A percentile compares a stretch with the other conserved stretches of the same genome.
Conservation (phyloP, 2,113 vertebrate species). For the Malurus elegans region DNA sequence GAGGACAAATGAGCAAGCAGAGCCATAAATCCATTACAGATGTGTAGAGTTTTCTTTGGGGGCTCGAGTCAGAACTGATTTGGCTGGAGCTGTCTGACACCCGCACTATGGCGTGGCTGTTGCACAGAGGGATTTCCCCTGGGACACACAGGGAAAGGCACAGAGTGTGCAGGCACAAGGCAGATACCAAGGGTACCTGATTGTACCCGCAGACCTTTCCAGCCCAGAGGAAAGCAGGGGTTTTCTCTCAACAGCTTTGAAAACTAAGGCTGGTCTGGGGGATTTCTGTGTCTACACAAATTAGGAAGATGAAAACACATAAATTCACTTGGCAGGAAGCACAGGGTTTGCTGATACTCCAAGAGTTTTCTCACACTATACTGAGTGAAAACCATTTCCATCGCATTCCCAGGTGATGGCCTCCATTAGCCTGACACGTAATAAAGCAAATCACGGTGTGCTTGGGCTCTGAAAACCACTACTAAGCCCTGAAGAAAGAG, state of each 20-base stretch:
- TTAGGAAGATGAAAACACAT: conserved; percentile 5
- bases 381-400: background rate
- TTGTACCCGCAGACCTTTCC: background rate
- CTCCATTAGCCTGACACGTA: background rate
- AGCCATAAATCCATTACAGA: conserved; percentile 49
- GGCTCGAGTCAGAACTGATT: conserved; percentile 24
- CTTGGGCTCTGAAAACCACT: background rate
- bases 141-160: background rate
- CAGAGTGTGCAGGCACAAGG: background rate
- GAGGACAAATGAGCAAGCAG: conserved; percentile 58
- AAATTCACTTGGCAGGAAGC: background rate
- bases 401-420: background rate
- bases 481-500: background rate
- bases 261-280: background rate
- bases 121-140: background rate
- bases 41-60: background rate
- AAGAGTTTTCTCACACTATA: background rate
- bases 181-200: background rate
- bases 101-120: background rate
- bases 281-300: background rate
- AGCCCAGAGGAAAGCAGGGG: background rate
- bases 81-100: background rate
- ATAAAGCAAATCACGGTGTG: fast-evolving
- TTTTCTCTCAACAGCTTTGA: conserved; percentile 10
- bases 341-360: background rate